Conservation (phyloP, 2,888 invertebrate species). For the Chrysina gloriosa region DNA sequence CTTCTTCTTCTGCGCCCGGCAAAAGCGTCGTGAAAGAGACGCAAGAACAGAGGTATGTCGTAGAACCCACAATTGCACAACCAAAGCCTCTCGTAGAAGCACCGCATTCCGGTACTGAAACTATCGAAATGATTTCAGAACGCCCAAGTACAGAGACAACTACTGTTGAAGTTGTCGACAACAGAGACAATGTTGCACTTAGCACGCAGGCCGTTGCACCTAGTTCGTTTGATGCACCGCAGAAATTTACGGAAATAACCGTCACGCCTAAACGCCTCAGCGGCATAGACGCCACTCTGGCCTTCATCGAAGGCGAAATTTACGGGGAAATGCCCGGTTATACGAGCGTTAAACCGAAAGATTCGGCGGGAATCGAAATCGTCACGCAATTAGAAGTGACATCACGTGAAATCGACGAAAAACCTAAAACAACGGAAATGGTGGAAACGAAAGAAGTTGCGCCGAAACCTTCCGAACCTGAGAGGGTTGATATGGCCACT, state of each 20-base stretch:
- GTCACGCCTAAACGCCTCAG: not conserved
- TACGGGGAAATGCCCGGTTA: not conserved
- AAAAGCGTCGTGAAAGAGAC: not conserved
- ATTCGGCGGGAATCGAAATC: slow-evolving; percentile 24
- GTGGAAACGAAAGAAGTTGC: not conserved
- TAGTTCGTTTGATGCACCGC: slow-evolving; percentile 49
- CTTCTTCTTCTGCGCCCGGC: not conserved
- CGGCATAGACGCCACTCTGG: not conserved
- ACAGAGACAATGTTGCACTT: slow-evolving; percentile 40
- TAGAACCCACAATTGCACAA: slow-evolving; percentile 56
- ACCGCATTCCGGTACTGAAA: slow-evolving; percentile 50
- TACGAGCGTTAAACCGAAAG: not conserved
- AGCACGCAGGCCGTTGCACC: slow-evolving; percentile 57
- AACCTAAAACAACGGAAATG: not conserved
- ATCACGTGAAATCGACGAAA: not conserved
- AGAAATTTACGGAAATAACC: not conserved
- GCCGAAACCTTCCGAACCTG: not conserved
- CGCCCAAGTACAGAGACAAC: slow-evolving; percentile 47
- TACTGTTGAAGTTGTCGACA: slow-evolving; percentile 43
- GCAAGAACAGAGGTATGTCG: slow-evolving; percentile 59
- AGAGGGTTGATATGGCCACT: slow-evolving; percentile 6
- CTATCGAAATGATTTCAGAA: slow-evolving; percentile 51
- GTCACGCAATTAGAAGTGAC: slow-evolving; percentile 1
- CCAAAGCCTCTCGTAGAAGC: slow-evolving; percentile 55
- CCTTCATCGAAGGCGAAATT: slow-evolving; percentile 22